These are phyloP conservation scores for Lepus americanus DNA, from an alignment of 2,113 vertebrate genomes.

Conservation along the genomic window DNA sequence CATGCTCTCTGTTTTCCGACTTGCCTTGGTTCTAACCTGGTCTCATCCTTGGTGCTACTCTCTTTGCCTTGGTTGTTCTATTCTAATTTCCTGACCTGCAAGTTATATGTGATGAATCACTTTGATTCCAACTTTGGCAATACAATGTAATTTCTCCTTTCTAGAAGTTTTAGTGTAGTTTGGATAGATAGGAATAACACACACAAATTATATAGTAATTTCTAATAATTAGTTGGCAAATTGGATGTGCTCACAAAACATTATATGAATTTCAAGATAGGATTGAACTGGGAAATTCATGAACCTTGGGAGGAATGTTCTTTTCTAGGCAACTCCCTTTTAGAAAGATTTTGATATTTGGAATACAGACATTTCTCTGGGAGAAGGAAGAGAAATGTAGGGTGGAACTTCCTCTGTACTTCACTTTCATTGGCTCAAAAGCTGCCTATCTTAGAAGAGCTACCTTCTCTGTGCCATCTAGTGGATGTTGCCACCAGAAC, in stretches of 20 bases:
- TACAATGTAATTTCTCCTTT: neutral
- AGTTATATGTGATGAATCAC: neutral
- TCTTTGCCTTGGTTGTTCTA: neutral
- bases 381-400: neutral
- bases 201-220: neutral
- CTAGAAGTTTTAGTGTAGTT: neutral
- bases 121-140: neutral
- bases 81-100: neutral
- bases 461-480: constrained; percentile 68
- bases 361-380: neutral
- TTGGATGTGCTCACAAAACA: neutral
- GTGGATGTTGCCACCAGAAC: constrained; percentile 29
- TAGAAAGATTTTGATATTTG: constrained; percentile 12
- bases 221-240: neutral
- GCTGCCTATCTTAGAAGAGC: constrained; percentile 43
- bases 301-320: neutral
- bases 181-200: neutral
- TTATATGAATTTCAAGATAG: constrained; percentile 21
- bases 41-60: neutral
- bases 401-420: constrained; percentile 63
- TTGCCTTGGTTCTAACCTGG: neutral
- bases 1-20: neutral
- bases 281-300: constrained; percentile 7
- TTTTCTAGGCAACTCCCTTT: constrained; percentile 9
- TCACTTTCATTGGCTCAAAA: constrained; percentile 61